Evolutionary conservation across 2,797 vertebrate species (phyloP), one percentile per base, ranked within the genome.

Genomic region (Brachymystax lenok): DNA sequence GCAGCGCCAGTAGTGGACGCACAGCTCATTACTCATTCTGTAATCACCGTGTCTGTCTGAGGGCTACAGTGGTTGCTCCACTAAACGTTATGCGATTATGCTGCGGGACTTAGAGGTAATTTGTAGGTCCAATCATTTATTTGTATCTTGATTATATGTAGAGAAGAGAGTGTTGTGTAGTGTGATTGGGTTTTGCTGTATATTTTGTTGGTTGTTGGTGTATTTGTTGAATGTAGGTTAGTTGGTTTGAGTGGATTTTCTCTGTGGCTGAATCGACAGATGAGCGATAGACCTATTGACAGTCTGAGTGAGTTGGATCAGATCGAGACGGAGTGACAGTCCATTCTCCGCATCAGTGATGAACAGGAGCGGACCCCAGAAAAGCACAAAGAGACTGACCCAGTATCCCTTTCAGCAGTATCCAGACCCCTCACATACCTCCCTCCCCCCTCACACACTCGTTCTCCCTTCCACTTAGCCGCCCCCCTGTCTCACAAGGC

Each of bases 301-400:
- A 63, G 21, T 59, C 56, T 59, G 6, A 21, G 24, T 70, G 5
- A 52, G 27, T 71, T 1, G 12, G 70, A 64, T 66, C 21, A 40
- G 17, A 54, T 71, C 63, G 40, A 50, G 46, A 68, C 19, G 64
- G 19, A 64, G 69, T 64, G 50, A 13, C 61, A 61, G 59, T 61
- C 59, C 3, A n/a, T 8, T 61, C 21, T 27, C 5, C 3, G 21
- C 12, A 17, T 24, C 4, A n/a, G 35, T n/a, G 68, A 69, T n/a
- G 19, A 35, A 17, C 0, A 46, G 68, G 33, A 10, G 68, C 6
- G 21, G 76, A 79, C 73, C 75, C 74, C 77, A 54, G 74, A 82
- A 73, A 85, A 82, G 66, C 85, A 88, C 80, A 85, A 83, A 83
- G 88, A 91, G 89, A 84, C 83, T 59, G 17, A 73, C n/a, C 10